These are phyloP conservation scores for Spea multiplicata DNA, from an alignment of 2,113 vertebrate species.

Conservation along the genomic window DNA sequence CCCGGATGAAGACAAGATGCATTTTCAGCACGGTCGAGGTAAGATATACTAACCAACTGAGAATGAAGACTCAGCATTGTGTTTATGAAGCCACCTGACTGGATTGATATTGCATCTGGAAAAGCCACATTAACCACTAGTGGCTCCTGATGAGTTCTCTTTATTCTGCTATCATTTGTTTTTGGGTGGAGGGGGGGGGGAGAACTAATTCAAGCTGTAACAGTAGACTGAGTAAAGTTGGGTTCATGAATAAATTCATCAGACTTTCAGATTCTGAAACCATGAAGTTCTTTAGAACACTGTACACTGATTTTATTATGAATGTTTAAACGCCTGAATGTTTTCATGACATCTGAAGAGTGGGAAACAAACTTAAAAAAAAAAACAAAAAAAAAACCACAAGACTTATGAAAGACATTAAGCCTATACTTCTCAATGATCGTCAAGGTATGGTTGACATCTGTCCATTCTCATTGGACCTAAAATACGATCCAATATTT, in stretches of 20 bases:
- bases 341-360: neutral
- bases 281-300: neutral
- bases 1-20: conserved; percentile 80
- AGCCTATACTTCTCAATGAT: neutral
- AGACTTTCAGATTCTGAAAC: neutral
- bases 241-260: neutral
- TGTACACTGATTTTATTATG: neutral
- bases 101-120: conserved; percentile 1
- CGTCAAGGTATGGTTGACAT: neutral
- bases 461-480: neutral
- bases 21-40: conserved; percentile 78
- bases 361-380: neutral
- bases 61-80: neutral
- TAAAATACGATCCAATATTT: neutral
- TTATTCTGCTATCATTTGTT: neutral
- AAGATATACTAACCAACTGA: conserved; percentile 31
- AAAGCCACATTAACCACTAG: neutral
- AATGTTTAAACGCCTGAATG: neutral
- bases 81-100: neutral
- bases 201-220: neutral
- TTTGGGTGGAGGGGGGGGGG: neutral
- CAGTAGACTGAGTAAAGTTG: neutral
- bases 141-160: neutral
- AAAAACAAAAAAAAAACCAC: neutral
- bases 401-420: neutral